Conservation (phyloP, 2,113 vertebrate genomes). For the Eulemur rufifrons region DNA sequence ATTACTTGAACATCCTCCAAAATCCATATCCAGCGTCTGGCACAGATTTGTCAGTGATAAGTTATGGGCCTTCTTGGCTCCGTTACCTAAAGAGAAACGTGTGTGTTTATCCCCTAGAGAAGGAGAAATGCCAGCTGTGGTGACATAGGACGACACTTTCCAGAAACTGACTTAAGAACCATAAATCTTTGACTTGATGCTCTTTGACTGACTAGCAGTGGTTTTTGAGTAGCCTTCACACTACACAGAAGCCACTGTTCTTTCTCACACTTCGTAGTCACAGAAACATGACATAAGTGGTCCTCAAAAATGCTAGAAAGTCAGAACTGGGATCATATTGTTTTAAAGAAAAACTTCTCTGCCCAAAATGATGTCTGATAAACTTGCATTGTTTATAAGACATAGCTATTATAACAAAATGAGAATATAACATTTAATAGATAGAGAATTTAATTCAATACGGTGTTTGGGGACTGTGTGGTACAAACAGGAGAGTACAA, state of each 20-base stretch:
- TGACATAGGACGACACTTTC: background rate
- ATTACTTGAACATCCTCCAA: constrained; percentile 23
- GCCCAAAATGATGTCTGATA: background rate
- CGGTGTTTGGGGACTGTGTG: background rate
- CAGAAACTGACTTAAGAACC: background rate
- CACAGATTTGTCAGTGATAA: background rate
- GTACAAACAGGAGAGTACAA: background rate
- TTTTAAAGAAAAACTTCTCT: background rate
- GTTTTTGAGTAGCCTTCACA: background rate
- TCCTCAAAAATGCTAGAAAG: background rate
- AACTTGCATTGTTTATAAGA: background rate
- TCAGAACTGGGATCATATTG: background rate
- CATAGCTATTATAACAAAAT: background rate
- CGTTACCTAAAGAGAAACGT: background rate
- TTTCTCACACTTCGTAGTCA: background rate
- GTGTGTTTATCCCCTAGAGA: background rate
- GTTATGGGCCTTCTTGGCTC: background rate
- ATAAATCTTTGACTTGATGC: background rate
- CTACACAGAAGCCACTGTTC: background rate
- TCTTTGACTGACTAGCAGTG: background rate
- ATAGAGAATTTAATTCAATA: constrained; percentile 7
- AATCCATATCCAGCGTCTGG: background rate
- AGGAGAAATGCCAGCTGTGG: background rate
- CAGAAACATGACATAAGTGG: background rate
- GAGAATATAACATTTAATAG: background rate